Evolutionary conservation across 2,797 vertebrate genomes (phyloP).

Genomic region (Prionace glauca): DNA sequence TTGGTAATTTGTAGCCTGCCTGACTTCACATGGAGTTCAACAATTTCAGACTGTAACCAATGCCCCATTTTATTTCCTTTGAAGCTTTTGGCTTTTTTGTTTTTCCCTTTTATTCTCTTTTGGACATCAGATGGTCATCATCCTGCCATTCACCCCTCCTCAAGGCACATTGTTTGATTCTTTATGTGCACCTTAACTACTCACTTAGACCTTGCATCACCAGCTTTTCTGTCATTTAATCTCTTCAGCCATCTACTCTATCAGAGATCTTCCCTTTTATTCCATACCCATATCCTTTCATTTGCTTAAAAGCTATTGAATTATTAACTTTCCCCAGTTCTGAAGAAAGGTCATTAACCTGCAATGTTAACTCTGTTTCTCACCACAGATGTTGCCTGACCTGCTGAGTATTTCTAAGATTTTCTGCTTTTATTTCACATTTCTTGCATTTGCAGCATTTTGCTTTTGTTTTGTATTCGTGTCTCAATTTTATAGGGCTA

Average conservation of each 20-base stretch:
- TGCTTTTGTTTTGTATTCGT: background rate
- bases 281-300: background rate
- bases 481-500: background rate
- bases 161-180: too few relatives aligned
- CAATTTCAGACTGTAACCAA: too few relatives aligned
- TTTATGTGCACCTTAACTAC: too few relatives aligned
- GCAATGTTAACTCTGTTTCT: background rate
- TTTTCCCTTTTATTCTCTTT: too few relatives aligned
- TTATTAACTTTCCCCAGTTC: background rate
- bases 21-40: too few relatives aligned
- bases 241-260: too few relatives aligned
- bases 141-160: too few relatives aligned
- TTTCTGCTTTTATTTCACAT: background rate
- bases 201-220: too few relatives aligned
- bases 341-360: background rate
- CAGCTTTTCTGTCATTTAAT: too few relatives aligned
- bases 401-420: background rate
- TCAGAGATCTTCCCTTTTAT: background rate
- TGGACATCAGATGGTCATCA: too few relatives aligned
- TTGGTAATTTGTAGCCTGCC: background rate
- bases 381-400: background rate
- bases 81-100: too few relatives aligned
- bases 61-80: too few relatives aligned
- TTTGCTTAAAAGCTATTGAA: background rate
- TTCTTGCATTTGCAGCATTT: background rate